Base-by-base conservation (phyloP, 2,113 vertebrate species). In the Gopherus flavomarginatus region DNA sequence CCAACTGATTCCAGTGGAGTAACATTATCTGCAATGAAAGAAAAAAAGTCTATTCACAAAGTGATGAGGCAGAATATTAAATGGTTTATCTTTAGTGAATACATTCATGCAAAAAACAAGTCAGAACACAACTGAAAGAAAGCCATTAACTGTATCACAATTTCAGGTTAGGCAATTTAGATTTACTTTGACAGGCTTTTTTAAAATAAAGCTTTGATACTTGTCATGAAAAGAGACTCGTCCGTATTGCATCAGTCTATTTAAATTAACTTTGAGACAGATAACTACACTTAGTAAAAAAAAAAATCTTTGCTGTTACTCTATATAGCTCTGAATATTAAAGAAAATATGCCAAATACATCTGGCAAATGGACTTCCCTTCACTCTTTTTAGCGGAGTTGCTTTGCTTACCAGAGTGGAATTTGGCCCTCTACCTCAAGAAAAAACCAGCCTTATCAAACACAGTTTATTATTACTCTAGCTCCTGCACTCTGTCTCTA, bases 141-240 rank as follows among this genome's bases (percentile, higher is more conserved):
- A 97, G 47, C 38, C 89, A 92, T 96, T 95, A 94, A 54, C 42
- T 79, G 31, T 77, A 89, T 95, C 87, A 88, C 81, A 94, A 57
- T 96, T 96, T 96, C 94, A 96, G 85, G 87, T 96, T 93, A 96
- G 87, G 53, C 65, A 96, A 94, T 95, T 94, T 95, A 90, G 87
- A 90, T 93, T 96, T 93, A 95, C 92, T 96, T 95, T 80, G 91
- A 69, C 47, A 90, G 80, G 29, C 93, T 88, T 95, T 95, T 91
- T 79, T 17, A 86, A 94, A 93, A 95, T 92, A 94, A 92, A 93
- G 35, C 87, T 97, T 90, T 95, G 89, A 80, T 95, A 93, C 24
- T 29, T 92, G 95, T 94, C 87, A 89, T 87, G 84, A 93, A 90
- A 95, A 62, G 85, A 84, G 83, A 96, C 87, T 83, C 88, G 93